Evolutionary conservation across 64 coral and sea anemone genomes (phyloP), one percentile per base, ranked within the genome.

Genomic region (Pocillopora verrucosa): DNA sequence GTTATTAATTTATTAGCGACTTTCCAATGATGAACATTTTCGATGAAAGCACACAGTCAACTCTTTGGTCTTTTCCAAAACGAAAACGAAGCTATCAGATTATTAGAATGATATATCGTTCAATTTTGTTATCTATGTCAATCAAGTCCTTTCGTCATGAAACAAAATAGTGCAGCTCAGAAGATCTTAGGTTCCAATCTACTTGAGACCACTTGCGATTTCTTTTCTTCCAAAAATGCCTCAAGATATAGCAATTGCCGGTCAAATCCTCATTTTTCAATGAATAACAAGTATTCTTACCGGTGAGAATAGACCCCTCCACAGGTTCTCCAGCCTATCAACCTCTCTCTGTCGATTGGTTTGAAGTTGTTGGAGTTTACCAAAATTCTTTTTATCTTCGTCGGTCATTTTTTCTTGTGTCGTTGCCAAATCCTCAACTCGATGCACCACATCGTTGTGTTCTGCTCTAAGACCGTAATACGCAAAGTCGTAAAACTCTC

Each of bases 401-500:
- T 83, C 34, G 7, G 15, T 22, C 80, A 83, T 83, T n/a, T 65
- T 19, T 36, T 14, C 16, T 37, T 65, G 22, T 13, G 61, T 2
- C 17, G 17, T 13, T 65, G 65, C 36, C 19, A 83, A 41, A 65
- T 83, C 80, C 3, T 83, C 16, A 3, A 83, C 80, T 45, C 61
- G 34, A 35, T 19, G 80, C 17, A 83, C 60, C 35, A 83, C 36
- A 20, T 83, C 80, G 38, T 83, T 65, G 80, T 83, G 61, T 7
- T 65, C 61, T 16, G 80, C 61, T 20, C 61, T 16, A 30, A 83
- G 80, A 16, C 80, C 60, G 17, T 83, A 16, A 67, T 83, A 67
- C 2, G 80, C 80, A 12, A 83, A 41, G 30, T 83, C 80, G 17
- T 41, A 83, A 61, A 67, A 83, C 0, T 83, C 80, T 67, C 61